These are phyloP conservation scores for Drosophila meridiana DNA, from an alignment of 2,888 invertebrate species.

Conservation along the genomic window DNA sequence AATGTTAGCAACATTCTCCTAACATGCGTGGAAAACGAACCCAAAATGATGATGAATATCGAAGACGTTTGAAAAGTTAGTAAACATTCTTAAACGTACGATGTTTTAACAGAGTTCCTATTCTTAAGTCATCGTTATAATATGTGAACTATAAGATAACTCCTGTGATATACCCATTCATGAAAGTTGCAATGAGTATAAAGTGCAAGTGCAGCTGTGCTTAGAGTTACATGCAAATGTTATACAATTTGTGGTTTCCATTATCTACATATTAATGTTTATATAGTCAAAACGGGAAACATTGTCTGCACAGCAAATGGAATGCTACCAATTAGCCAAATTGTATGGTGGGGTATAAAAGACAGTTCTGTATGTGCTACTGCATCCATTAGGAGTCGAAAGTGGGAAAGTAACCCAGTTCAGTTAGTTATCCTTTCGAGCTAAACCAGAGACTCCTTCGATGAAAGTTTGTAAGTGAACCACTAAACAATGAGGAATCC, in stretches of 20 bases:
- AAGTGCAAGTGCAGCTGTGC: slow-evolving; percentile 1
- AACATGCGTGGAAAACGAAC: neutral
- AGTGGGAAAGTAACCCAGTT: slow-evolving; percentile 49
- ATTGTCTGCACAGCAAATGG: neutral
- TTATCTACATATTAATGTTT: slow-evolving; percentile 24
- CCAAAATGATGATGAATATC: too few relatives aligned
- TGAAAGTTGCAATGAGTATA: neutral
- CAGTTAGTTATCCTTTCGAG: slow-evolving; percentile 59
- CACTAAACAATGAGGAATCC: neutral
- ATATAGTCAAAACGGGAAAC: slow-evolving; percentile 20
- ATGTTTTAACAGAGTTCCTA: neutral
- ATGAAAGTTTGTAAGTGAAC: slow-evolving; percentile 65
- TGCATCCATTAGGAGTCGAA: slow-evolving; percentile 29
- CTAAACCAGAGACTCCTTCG: slow-evolving; percentile 5
- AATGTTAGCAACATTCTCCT: neutral
- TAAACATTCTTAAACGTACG: neutral
- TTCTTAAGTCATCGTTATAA: neutral
- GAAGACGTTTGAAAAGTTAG: too few relatives aligned
- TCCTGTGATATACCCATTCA: neutral
- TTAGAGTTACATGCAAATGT: slow-evolving; percentile 19
- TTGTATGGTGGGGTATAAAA: slow-evolving; percentile 58
- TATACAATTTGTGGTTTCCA: slow-evolving; percentile 24
- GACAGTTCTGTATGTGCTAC: slow-evolving; percentile 10
- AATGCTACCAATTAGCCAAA: slow-evolving; percentile 38
- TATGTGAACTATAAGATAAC: neutral